Evolutionary conservation across 2,113 vertebrate species (phyloP).

Genomic region (Mirza zaza): DNA sequence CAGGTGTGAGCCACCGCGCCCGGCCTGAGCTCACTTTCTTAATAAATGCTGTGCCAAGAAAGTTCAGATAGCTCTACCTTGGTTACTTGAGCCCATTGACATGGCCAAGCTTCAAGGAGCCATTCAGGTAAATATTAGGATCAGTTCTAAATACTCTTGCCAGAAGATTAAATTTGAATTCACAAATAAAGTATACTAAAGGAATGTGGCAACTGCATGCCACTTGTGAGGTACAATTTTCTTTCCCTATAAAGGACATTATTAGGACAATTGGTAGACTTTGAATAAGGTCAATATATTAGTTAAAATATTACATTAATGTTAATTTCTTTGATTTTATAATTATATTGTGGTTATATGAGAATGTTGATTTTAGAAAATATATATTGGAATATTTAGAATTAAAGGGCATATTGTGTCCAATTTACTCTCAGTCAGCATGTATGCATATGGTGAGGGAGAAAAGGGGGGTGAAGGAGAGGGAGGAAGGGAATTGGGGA

Average conservation of each 20-base stretch:
- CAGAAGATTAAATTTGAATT: slow-evolving; percentile 9
- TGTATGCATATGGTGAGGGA: background rate
- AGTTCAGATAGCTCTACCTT: background rate
- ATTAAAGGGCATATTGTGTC: slow-evolving; percentile 2
- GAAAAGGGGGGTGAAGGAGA: background rate
- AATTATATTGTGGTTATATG: background rate
- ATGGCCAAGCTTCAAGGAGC: background rate
- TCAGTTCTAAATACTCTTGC: background rate
- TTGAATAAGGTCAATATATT: background rate
- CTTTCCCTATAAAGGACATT: background rate
- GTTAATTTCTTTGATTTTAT: background rate
- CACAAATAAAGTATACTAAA: background rate
- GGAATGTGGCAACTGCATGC: background rate
- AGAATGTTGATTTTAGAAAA: slow-evolving; percentile 26
- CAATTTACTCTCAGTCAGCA: background rate
- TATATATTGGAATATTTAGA: background rate
- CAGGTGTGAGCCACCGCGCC: too few relatives aligned
- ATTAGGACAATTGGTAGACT: background rate
- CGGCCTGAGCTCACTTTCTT: background rate
- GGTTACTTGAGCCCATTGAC: background rate
- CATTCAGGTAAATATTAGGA: background rate
- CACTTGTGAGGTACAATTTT: background rate
- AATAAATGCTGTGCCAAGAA: background rate
- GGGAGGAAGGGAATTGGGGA: background rate
- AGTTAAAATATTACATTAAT: background rate